phyloP scores from a whole-genome alignment of 2,888 invertebrate species.

The Pelosia muscerda region DNA sequence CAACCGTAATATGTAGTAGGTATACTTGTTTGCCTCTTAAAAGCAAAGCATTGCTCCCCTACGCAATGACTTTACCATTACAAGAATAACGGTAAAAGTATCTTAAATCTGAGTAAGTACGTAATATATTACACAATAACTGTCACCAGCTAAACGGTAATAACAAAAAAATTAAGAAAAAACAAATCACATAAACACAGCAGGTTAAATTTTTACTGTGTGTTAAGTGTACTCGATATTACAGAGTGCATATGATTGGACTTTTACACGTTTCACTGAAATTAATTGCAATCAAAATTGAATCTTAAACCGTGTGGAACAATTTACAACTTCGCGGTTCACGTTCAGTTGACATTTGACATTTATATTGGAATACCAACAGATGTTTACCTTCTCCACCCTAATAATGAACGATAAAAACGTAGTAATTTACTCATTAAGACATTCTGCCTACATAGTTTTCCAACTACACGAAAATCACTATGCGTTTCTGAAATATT shows the following conservation, averaged over 20 bases:
- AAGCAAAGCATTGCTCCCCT: background rate
- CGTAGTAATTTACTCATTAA: conserved; percentile 17
- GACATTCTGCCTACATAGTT: conserved; percentile 28
- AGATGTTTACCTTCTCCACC: conserved; percentile 17
- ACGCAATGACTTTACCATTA: background rate
- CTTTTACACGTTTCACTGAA: background rate
- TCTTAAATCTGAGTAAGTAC: background rate
- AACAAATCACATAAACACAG: conserved; percentile 14
- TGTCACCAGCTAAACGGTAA: background rate
- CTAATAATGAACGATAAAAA: background rate
- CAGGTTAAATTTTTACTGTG: conserved; percentile 18
- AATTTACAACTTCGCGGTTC: conserved; percentile 7
- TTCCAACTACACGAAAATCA: conserved; percentile 28
- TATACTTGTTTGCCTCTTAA: background rate
- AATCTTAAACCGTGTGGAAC: conserved; percentile 11
- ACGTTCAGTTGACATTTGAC: conserved; percentile 22
- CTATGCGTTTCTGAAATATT: conserved; percentile 30
- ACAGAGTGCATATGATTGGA: conserved; percentile 1
- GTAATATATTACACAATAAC: background rate
- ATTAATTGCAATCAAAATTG: conserved; percentile 29
- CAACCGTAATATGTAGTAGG: background rate
- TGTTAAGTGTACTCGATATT: conserved; percentile 12
- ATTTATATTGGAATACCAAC: conserved; percentile 31
- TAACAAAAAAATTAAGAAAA: background rate
- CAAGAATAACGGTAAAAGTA: background rate